Conservation (phyloP, 2,797 vertebrate genomes). For the Antennarius maculatus region DNA sequence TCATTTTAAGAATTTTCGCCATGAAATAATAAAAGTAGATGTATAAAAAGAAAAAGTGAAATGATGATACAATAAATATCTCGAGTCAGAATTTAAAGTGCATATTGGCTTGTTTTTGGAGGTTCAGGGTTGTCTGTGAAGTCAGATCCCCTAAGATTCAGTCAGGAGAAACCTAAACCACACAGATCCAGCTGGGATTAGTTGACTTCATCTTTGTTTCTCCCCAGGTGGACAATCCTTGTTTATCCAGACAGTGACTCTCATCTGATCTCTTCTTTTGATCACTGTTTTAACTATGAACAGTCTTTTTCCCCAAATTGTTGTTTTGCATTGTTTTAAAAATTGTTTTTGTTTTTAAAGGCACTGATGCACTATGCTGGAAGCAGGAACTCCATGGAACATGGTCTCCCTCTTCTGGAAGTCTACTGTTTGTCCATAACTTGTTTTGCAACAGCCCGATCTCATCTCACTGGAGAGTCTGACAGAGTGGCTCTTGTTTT, state of each 20-base stretch:
- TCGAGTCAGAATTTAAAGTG: not conserved
- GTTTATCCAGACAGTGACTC: slow-evolving; percentile 13
- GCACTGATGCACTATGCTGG: slow-evolving; percentile 94
- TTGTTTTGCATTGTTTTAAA: not conserved
- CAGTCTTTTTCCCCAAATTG: not conserved
- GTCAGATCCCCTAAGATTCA: slow-evolving; percentile 60
- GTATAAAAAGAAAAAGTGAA: no score
- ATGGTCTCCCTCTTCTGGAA: slow-evolving; percentile 92
- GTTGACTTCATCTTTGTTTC: slow-evolving; percentile 28
- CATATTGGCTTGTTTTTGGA: slow-evolving; percentile 7
- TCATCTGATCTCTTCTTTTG: slow-evolving; percentile 1
- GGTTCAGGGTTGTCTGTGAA: slow-evolving; percentile 24
- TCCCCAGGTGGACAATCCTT: slow-evolving; percentile 34
- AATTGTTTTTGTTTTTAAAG: slow-evolving; percentile 70
- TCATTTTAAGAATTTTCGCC: not conserved
- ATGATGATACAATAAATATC: not conserved
- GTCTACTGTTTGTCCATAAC: slow-evolving; percentile 96
- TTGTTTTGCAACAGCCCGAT: slow-evolving; percentile 93
- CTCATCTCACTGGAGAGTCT: slow-evolving; percentile 93
- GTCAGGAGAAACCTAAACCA: slow-evolving; percentile 54
- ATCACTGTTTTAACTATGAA: not conserved
- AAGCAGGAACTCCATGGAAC: slow-evolving; percentile 93
- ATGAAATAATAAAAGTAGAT: not conserved
- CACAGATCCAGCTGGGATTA: slow-evolving; percentile 66
- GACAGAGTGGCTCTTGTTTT: slow-evolving; percentile 94